Percentiles rank a stretch among this genome's conserved stretches.
These are phyloP conservation scores for Machimus atricapillus DNA, from an alignment of 2,888 invertebrate genomes.

Conservation along the genomic window DNA sequence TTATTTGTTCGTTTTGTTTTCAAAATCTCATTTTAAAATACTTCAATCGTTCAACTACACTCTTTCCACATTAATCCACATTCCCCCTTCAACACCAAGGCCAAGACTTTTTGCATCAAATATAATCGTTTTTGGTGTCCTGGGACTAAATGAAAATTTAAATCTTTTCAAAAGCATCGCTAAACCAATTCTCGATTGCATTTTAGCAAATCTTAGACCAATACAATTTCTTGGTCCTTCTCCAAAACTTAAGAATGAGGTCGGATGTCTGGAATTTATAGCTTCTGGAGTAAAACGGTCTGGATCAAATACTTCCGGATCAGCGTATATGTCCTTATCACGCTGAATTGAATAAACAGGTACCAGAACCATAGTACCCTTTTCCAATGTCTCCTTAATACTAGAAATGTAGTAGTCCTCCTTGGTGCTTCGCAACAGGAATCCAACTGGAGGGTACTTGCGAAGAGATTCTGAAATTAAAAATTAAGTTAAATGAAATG, in stretches of 20 bases:
- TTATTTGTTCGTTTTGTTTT: not conserved
- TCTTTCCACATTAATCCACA: constrained; percentile 12
- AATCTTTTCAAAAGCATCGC: constrained; percentile 53
- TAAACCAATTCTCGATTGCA: constrained; percentile 55
- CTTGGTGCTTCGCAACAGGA: constrained; percentile 56
- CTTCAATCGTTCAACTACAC: not conserved
- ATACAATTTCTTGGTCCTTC: constrained; percentile 59
- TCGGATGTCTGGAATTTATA: constrained; percentile 63
- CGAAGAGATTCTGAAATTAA: constrained; percentile 61
- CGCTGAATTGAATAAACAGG: constrained; percentile 57
- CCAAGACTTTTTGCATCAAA: not conserved
- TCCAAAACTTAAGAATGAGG: constrained; percentile 57
- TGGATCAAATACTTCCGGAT: constrained; percentile 63
- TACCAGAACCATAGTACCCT: not conserved
- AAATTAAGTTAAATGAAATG: not conserved
- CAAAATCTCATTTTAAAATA: no score
- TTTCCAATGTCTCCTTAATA: constrained; percentile 42
- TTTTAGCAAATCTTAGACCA: constrained; percentile 57
- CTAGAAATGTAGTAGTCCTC: constrained; percentile 56
- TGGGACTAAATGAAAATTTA: constrained; percentile 47
- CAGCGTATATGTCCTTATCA: constrained; percentile 61
- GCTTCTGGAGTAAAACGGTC: constrained; percentile 64
- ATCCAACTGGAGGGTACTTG: constrained; percentile 61
- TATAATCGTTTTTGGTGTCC: not conserved
- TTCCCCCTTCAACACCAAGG: not conserved